Evolutionary conservation across 2,797 vertebrate species (phyloP).

Genomic region (Chloroceryle amazona): DNA sequence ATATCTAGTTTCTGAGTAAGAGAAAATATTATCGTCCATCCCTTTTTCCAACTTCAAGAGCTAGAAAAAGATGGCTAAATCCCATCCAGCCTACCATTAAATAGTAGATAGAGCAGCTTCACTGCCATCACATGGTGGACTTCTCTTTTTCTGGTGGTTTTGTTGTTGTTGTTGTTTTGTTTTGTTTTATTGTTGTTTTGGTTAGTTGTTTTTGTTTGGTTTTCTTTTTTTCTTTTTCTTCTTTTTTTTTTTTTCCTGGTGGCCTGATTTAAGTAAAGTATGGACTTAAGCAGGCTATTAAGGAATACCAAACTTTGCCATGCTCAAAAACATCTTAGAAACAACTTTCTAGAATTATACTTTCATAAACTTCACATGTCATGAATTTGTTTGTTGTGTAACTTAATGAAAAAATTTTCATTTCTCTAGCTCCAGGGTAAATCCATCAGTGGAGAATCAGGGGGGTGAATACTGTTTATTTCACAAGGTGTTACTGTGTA

Average conservation of each 20-base stretch:
- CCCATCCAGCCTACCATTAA: background rate
- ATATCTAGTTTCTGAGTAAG: background rate
- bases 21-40: background rate
- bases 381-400: background rate
- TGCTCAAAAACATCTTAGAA: background rate
- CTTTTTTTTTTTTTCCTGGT: background rate
- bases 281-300: background rate
- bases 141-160: background rate
- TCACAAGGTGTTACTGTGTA: background rate
- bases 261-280: background rate
- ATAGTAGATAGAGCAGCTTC: background rate
- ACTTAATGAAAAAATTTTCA: background rate
- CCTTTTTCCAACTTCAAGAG: background rate
- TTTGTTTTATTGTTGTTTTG: background rate
- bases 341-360: background rate
- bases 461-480: background rate
- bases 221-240: no score
- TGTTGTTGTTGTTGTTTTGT: background rate
- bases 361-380: background rate
- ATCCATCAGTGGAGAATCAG: background rate
- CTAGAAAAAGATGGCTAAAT: accelerated
- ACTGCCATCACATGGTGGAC: background rate
- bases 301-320: background rate
- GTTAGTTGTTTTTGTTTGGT: background rate
- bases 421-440: background rate